A percentile compares a stretch with the other conserved stretches of the same genome.
Conservation (phyloP, 2,113 vertebrate species). For the Hippocampus zosterae region DNA sequence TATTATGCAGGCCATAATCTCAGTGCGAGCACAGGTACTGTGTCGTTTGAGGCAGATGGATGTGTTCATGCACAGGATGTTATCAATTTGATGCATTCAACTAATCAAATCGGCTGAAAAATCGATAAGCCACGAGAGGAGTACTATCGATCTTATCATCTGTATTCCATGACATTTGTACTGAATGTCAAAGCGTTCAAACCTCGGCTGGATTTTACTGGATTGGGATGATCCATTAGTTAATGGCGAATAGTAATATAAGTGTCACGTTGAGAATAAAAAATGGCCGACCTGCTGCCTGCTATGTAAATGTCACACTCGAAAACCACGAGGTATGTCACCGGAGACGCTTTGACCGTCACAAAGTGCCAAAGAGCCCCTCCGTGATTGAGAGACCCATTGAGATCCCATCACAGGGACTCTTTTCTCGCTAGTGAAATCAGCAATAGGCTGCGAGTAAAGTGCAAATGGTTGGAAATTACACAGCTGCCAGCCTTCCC, state of each 20-base stretch:
- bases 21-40: neutral
- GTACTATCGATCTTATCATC: neutral
- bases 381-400: conserved; percentile 38
- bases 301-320: conserved; percentile 44
- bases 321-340: conserved; percentile 47
- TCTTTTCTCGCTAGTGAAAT: conserved; percentile 41
- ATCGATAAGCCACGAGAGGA: neutral
- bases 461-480: conserved; percentile 41
- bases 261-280: neutral
- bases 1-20: neutral
- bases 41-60: neutral
- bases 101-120: neutral
- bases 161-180: neutral
- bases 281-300: neutral
- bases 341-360: conserved; percentile 27
- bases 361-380: conserved; percentile 41
- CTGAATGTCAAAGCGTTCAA: neutral
- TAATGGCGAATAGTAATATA: conserved; percentile 2
- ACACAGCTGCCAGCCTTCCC: conserved; percentile 52
- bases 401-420: conserved; percentile 56
- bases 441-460: conserved; percentile 37
- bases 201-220: neutral
- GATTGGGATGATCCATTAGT: neutral
- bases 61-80: neutral
- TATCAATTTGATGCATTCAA: neutral